Conservation (phyloP, 1,140 invertebrate genomes). For the Drosophila neocordata region DNA sequence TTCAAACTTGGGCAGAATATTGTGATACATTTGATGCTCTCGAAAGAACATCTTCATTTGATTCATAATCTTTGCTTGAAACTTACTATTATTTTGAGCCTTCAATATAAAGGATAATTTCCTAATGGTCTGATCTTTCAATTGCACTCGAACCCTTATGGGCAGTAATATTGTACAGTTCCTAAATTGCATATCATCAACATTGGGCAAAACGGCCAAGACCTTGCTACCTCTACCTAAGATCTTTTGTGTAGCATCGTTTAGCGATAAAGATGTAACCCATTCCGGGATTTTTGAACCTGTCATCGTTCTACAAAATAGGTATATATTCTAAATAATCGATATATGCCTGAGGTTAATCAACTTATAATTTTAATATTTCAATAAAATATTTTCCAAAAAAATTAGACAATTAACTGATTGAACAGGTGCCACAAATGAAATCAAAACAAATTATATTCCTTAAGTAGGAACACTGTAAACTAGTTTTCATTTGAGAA, state of each 20-base stretch:
- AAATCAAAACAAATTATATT: no score
- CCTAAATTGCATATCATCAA: constrained; percentile 37
- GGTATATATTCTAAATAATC: not conserved
- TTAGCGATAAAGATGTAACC: constrained; percentile 28
- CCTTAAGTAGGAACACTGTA: no score
- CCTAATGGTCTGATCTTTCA: constrained; percentile 10
- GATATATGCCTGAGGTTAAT: not conserved
- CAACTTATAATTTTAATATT: not conserved
- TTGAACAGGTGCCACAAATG: not conserved
- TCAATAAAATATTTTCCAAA: not conserved
- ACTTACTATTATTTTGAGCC: constrained; percentile 29
- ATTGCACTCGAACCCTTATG: constrained; percentile 28
- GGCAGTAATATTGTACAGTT: constrained; percentile 42
- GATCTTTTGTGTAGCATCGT: constrained; percentile 20
- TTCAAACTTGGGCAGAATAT: constrained; percentile 28
- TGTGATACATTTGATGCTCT: constrained; percentile 50
- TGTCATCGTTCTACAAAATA: constrained; percentile 22
- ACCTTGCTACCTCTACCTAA: constrained; percentile 2
- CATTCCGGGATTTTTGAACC: constrained; percentile 29
- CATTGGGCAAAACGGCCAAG: constrained; percentile 28
- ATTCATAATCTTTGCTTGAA: constrained; percentile 41
- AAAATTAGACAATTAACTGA: not conserved
- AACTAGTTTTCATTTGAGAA: no score
- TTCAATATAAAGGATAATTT: constrained; percentile 52
- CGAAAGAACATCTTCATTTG: constrained; percentile 49